Evolutionary conservation across 2,797 vertebrate species (phyloP).

Genomic region (Amniataba percoides): DNA sequence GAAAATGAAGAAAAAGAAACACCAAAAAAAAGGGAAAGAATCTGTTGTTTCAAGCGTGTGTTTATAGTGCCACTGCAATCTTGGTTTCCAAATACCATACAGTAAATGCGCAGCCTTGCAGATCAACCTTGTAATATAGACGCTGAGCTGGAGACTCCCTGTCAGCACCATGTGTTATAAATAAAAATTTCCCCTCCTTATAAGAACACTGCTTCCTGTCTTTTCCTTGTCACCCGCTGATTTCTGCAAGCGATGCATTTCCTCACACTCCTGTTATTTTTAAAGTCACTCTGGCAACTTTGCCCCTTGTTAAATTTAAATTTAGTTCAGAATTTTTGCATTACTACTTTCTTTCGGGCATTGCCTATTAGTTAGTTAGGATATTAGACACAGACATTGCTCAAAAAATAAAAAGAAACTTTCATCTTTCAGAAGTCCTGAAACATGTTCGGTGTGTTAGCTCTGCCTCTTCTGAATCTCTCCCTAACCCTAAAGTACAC

Average conservation of each 20-base stretch:
- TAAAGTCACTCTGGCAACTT: neutral
- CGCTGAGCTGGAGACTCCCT: conserved; percentile 85
- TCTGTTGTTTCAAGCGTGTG: conserved; percentile 92
- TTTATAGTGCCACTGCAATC: conserved; percentile 91
- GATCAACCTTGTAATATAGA: conserved; percentile 90
- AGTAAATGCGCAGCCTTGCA: conserved; percentile 89
- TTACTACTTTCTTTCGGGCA: neutral
- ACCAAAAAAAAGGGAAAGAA: conserved; percentile 76
- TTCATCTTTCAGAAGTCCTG: neutral
- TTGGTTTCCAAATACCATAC: conserved; percentile 87
- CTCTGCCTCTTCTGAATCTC: neutral
- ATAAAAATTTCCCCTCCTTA: conserved; percentile 92
- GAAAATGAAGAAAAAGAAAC: conserved; percentile 82
- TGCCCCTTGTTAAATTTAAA: neutral
- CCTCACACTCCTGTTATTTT: conserved; percentile 5
- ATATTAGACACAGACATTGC: neutral
- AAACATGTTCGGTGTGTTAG: neutral
- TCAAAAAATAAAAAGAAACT: neutral
- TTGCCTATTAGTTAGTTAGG: neutral
- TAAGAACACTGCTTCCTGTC: conserved; percentile 72
- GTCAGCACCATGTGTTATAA: conserved; percentile 91
- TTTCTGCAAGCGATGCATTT: conserved; percentile 23
- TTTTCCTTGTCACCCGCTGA: conserved; percentile 56
- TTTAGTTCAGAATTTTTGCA: neutral
- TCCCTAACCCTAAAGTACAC: neutral